Base-by-base conservation (phyloP, 2,888 invertebrate genomes). In the Drosophila affinis region DNA sequence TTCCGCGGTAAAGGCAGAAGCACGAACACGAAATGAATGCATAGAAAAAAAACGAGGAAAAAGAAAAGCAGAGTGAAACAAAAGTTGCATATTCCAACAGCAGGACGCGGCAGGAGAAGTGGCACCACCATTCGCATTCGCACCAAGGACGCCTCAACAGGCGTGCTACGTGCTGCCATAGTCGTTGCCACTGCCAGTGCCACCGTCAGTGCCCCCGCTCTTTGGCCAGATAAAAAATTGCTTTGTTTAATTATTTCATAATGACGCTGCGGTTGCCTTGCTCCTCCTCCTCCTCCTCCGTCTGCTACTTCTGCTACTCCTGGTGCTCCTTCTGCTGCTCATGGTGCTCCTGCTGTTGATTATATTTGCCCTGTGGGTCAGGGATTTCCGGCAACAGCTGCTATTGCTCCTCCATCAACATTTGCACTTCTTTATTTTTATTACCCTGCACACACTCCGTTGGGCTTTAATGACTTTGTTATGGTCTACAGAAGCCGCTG, bases 171-270 rank as follows among this genome's bases (percentile, higher is more conserved):
- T 74, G 75, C 55, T 34, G 62, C 48, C 51, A 53, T 54, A 29
- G 45, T 48, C 29, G 34, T 34, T 39, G 34, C 7, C 45, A 34
- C 46, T 47, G 12, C 29, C 5, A 14, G 10, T 44, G 48, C n/a
- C n/a, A 24, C 24, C 24, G 24, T 5, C 24, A 29, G 21, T 32
- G 58, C 59, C 52, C 32, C 45, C 67, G 63, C 51, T 48, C 54
- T 54, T 14, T 27, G 34, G 29, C 34, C 52, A 75, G 73, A 75
- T 77, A 88, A 88, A 85, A 86, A 83, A 83, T 75, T 80, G 76
- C 88, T 83, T 83, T 83, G 88, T 83, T 86, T 77, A 87, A 88
- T 88, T 83, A 83, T 88, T 88, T 83, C 88, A 83, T 88, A 88
- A 83, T 83, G 83, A 87, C 87, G 81, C 87, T 86, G 88, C 86